These are phyloP conservation scores for Oegoconia quadripuncta DNA, from an alignment of 2,888 invertebrate genomes.

Conservation along the genomic window DNA sequence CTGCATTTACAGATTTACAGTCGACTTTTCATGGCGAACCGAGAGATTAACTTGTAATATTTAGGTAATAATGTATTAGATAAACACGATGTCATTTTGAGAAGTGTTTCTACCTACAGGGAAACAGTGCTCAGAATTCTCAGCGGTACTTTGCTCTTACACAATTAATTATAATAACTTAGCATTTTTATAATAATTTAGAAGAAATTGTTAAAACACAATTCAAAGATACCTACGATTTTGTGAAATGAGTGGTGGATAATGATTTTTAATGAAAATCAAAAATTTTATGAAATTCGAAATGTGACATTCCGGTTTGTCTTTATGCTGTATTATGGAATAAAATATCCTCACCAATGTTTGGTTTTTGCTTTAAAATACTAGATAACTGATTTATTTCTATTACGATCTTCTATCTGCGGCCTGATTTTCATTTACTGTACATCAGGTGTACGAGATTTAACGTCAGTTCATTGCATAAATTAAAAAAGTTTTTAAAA, in stretches of 20 bases:
- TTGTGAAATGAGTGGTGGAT: conserved; percentile 66
- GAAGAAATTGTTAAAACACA: conserved; percentile 70
- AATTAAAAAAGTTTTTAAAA: too few relatives aligned
- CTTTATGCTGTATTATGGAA: conserved; percentile 79
- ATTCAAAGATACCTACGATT: conserved; percentile 51
- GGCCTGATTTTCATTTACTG: too few relatives aligned
- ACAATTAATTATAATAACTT: conserved; percentile 74
- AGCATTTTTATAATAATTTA: conserved; percentile 79
- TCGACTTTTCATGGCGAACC: conserved; percentile 66
- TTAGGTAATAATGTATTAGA: conserved; percentile 74
- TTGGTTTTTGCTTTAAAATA: conserved; percentile 55
- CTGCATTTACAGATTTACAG: conserved; percentile 75
- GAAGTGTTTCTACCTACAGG: conserved; percentile 56
- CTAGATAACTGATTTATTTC: too few relatives aligned
- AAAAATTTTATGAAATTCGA: conserved; percentile 59
- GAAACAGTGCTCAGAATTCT: conserved; percentile 64
- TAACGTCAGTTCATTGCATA: too few relatives aligned
- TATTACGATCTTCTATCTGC: too few relatives aligned
- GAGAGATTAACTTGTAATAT: conserved; percentile 72
- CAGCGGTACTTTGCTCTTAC: conserved; percentile 71
- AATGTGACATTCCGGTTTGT: conserved; percentile 79
- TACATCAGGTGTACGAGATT: too few relatives aligned
- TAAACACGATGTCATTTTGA: conserved; percentile 65
- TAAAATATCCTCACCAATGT: conserved; percentile 77
- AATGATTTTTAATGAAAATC: conserved; percentile 67